Conservation (phyloP, 2,113 vertebrate genomes). For the Numenius arquata region DNA sequence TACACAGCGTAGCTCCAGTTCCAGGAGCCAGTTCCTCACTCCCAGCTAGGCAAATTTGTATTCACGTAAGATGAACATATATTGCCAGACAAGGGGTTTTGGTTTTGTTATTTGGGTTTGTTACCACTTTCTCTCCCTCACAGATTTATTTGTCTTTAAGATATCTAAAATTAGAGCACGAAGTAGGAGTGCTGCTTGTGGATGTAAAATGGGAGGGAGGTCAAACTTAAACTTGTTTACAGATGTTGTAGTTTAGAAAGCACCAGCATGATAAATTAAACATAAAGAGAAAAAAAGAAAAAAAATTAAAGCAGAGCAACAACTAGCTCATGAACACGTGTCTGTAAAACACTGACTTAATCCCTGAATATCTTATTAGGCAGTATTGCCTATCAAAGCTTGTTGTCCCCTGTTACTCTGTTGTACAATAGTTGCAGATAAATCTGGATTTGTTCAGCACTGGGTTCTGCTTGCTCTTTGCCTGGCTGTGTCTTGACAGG, state of each 20-base stretch:
- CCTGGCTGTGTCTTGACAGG: background rate
- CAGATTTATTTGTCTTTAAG: constrained; percentile 69
- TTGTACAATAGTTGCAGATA: constrained; percentile 5
- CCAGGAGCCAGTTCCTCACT: constrained; percentile 1
- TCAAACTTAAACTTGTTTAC: constrained; percentile 76
- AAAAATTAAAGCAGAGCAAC: constrained; percentile 67
- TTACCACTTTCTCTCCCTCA: background rate
- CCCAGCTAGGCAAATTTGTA: constrained; percentile 47
- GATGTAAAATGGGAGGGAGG: constrained; percentile 67
- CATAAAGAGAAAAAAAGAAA: constrained; percentile 66
- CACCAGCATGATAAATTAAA: constrained; percentile 78
- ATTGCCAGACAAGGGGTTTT: constrained; percentile 16
- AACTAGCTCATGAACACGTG: constrained; percentile 68
- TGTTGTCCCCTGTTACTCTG: constrained; percentile 30
- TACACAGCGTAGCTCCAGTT: background rate
- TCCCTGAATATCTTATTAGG: constrained; percentile 77
- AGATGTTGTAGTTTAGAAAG: constrained; percentile 75
- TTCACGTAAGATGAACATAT: constrained; percentile 51
- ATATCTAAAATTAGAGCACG: constrained; percentile 71
- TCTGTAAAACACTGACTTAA: constrained; percentile 67
- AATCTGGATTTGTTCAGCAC: background rate
- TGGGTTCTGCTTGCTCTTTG: background rate
- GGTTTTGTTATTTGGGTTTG: background rate
- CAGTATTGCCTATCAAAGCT: constrained; percentile 40
- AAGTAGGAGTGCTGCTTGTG: constrained; percentile 51